A percentile compares a stretch with the other conserved stretches of the same genome.
Conservation (phyloP, 2,888 invertebrate species). For the Matsumyia berberina region DNA sequence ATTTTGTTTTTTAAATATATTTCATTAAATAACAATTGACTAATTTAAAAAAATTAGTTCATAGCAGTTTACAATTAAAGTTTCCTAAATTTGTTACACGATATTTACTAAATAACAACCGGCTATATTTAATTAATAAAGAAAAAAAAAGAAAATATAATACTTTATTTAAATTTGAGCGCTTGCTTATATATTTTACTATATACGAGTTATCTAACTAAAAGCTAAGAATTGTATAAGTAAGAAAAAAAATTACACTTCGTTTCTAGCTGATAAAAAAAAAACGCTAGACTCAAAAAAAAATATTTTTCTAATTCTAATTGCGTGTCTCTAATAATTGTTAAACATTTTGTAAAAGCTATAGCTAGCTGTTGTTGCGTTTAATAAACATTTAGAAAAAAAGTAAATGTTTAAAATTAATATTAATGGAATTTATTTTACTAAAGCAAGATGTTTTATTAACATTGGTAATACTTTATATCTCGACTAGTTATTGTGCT, state of each 20-base stretch:
- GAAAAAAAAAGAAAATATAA: background rate
- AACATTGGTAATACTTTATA: background rate
- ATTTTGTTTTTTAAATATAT: conserved; percentile 6
- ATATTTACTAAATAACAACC: conserved; percentile 12
- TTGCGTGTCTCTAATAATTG: background rate
- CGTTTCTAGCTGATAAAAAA: background rate
- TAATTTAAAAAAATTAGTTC: conserved; percentile 10
- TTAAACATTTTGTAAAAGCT: background rate
- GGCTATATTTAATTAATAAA: background rate
- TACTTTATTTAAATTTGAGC: conserved; percentile 25
- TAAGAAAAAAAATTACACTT: background rate
- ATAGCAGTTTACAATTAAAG: conserved; percentile 8
- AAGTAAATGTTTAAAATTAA: background rate
- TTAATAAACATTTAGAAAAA: background rate
- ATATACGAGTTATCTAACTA: background rate
- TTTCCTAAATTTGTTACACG: conserved; percentile 15
- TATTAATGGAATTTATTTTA: background rate
- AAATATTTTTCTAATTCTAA: background rate
- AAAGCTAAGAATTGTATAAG: conserved; percentile 3
- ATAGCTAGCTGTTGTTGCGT: background rate
- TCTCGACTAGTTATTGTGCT: background rate
- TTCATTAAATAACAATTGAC: conserved; percentile 25
- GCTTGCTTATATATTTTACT: background rate
- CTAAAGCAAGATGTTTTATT: background rate
- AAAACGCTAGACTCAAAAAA: background rate